Conservation (phyloP, 2,888 invertebrate species). For the Loripinus fragilis region DNA sequence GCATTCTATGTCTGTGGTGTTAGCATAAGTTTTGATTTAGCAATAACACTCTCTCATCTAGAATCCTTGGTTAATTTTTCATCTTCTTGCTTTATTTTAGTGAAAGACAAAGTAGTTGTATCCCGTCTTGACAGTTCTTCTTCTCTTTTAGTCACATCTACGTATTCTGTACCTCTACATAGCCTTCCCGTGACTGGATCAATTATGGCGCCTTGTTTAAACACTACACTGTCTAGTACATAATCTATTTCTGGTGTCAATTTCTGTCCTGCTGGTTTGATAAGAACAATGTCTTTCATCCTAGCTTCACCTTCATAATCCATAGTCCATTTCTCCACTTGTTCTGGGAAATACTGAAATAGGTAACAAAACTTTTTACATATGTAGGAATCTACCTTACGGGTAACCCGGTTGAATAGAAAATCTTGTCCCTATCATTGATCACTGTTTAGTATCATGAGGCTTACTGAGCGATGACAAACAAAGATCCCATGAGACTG, state of each 20-base stretch:
- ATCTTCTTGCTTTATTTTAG: too few relatives aligned
- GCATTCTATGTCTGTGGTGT: too few relatives aligned
- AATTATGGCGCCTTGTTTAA: conserved; percentile 68
- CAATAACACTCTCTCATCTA: too few relatives aligned
- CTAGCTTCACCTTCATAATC: conserved; percentile 53
- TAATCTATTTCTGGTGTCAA: conserved; percentile 58
- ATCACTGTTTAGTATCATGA: too few relatives aligned
- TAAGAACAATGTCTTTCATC: conserved; percentile 71
- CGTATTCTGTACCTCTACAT: conserved; percentile 73
- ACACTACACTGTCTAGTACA: conserved; percentile 70
- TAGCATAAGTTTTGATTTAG: too few relatives aligned
- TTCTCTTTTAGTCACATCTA: conserved; percentile 66
- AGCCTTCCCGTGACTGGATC: conserved; percentile 78
- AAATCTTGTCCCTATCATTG: too few relatives aligned
- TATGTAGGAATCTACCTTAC: too few relatives aligned
- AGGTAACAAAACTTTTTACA: too few relatives aligned
- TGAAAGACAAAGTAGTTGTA: neutral
- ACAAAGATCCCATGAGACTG: too few relatives aligned
- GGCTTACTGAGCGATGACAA: too few relatives aligned
- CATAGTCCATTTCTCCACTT: conserved; percentile 66
- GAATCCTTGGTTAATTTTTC: too few relatives aligned
- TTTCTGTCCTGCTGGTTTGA: conserved; percentile 59
- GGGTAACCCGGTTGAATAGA: too few relatives aligned
- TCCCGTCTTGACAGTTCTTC: conserved; percentile 13
- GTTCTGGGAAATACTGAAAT: conserved; percentile 75